A percentile compares a stretch with the other conserved stretches of the same genome.
These are phyloP conservation scores for Cactoblastis cactorum DNA, from an alignment of 2,888 invertebrate genomes.

Conservation along the genomic window DNA sequence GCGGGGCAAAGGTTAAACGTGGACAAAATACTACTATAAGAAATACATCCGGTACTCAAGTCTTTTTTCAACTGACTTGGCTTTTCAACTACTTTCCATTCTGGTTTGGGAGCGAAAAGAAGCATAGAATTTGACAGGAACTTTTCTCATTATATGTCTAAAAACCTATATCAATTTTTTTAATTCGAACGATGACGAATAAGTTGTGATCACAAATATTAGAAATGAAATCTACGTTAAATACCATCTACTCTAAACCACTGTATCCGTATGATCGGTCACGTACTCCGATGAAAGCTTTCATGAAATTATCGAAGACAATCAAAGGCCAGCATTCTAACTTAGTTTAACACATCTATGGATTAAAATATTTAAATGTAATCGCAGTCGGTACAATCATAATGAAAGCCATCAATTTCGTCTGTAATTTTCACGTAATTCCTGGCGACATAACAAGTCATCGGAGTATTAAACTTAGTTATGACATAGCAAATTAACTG, in stretches of 20 bases:
- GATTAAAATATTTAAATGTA: background rate
- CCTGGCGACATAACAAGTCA: slow-evolving; percentile 11
- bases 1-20: slow-evolving; percentile 62
- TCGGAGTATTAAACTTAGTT: slow-evolving; percentile 11
- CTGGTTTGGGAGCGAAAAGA: no score
- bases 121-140: no score
- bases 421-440: slow-evolving; percentile 4
- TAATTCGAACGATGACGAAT: background rate
- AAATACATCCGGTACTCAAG: slow-evolving; percentile 37
- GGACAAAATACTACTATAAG: slow-evolving; percentile 45
- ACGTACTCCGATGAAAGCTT: background rate
- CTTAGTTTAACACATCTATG: background rate
- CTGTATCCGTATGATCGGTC: background rate
- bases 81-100: no score
- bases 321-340: background rate
- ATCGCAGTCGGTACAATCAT: background rate
- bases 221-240: background rate
- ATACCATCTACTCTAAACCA: background rate
- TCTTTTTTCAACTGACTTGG: no score
- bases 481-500: slow-evolving; percentile 21
- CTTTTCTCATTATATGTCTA: no score
- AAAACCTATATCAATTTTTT: no score
- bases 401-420: background rate
- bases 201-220: background rate
- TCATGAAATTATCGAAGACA: background rate